Evolutionary conservation across 2,797 vertebrate species (phyloP), one percentile per base, ranked within the genome.

Genomic region (Tapirus indicus): DNA sequence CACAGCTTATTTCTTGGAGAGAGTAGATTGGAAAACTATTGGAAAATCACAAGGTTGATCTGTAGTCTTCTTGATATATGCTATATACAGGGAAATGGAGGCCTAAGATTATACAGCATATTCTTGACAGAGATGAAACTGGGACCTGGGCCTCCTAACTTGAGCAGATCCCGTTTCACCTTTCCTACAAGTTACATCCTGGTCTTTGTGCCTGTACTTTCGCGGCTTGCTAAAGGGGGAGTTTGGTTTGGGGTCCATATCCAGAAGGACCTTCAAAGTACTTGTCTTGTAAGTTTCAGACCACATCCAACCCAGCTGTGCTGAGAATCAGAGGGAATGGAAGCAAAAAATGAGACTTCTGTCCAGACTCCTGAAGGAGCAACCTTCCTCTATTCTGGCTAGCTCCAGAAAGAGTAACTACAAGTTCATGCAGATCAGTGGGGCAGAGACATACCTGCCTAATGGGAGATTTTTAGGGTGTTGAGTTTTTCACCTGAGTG

Each of bases 21-120:
- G 95, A 71, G 97, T 52, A 9, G 98, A 98, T 32, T 98, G 98
- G 95, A 98, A 98, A 98, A 98, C 98, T 97, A 21, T 4, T 47
- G 44, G 72, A 92, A 92, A 77, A 54, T 85, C 68, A 86, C 72
- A 72, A 58, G 32, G 52, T 56, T 80, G 25, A 29, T 35, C 49
- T 86, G 58, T 25, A 49, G 68, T 60, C 13, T 21, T 93, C 69
- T 5, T 60, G 75, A 58, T 54, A 68, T 69, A 44, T 87, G 66
- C 77, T 83, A 23, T 18, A 10, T 11, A 17, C 38, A 49, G 29
- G n/a, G 16, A 91, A 75, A 72, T 32, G 23, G 77, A 91, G 14
- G 54, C 71, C 80, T 29, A 25, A 58, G 66, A 68, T 41, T 41
- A 41, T 25, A 44, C 12, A 66, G 54, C n/a, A 25, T 35, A 52